Evolutionary conservation across 2,797 vertebrate genomes (phyloP).

Genomic region (Pyrocephalus nanus): DNA sequence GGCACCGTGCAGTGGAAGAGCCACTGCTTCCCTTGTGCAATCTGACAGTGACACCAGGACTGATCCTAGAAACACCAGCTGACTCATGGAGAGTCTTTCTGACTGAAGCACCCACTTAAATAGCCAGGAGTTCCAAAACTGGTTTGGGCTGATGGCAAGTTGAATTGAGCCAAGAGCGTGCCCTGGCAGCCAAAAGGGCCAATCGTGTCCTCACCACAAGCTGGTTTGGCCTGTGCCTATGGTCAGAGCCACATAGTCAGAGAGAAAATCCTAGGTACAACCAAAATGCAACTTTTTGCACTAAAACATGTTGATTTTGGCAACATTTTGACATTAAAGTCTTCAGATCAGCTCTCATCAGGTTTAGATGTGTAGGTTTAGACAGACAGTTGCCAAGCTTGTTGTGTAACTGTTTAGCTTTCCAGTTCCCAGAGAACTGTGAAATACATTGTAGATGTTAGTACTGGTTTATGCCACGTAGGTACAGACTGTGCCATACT

Average conservation of each 20-base stretch:
- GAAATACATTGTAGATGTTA: neutral
- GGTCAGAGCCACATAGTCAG: neutral
- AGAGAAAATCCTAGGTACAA: neutral
- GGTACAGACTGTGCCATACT: neutral
- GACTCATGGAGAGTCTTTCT: neutral
- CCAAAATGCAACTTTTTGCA: neutral
- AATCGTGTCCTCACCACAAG: neutral
- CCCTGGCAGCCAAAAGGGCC: neutral
- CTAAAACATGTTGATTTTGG: neutral
- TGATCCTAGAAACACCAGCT: neutral
- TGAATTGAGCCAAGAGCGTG: neutral
- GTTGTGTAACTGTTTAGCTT: neutral
- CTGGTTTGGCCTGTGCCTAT: neutral
- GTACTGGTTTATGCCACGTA: accelerated
- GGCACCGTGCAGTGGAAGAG: neutral
- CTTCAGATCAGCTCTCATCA: neutral
- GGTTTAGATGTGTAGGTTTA: neutral
- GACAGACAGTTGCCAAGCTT: neutral
- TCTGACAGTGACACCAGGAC: accelerated
- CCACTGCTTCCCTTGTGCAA: neutral
- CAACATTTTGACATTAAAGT: neutral
- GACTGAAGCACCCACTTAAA: neutral
- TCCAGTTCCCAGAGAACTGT: neutral
- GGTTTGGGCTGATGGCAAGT: neutral
- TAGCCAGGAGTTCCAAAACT: neutral